Base-by-base conservation (phyloP, 2,113 vertebrate species). In the Apodemus sylvaticus region DNA sequence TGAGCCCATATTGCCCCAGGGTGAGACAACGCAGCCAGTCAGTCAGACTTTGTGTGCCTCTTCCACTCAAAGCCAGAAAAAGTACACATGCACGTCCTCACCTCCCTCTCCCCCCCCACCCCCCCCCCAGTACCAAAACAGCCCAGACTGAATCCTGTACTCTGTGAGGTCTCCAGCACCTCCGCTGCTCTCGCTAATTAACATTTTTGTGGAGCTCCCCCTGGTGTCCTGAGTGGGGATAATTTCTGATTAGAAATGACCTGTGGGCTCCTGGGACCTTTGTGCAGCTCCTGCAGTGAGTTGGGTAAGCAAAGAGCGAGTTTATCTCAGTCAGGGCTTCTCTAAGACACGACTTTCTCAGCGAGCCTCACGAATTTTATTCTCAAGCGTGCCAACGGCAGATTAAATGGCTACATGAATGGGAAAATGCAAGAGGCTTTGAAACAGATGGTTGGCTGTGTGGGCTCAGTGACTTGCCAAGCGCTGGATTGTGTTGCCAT, bases 351-450 rank as follows among this genome's bases (percentile, higher is more conserved):
- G 29, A 39, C 73, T 96, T 83, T 96, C 95, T 94, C 92, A 82
- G 86, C 6, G 12, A 95, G 42, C 73, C 78, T 51, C 86, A 45
- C 0, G 31, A 81, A 85, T 95, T 97, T 94, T 94, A 92, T 93
- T 96, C 95, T 86, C 96, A 70, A 2, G 58, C 91, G 45, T 97
- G 96, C 95, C 97, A 98, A 95, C 58, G 74, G 87, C 89, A 97
- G 96, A 98, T 98, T 97, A 97, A 97, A 97, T 96, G 96, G 94
- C 96, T 95, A 93, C 95, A 96, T 95, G 95, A 96, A 96, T 97
- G 96, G 96, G 97, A 90, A 96, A 93, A 97, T 96, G 93, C 94
- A 95, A 97, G 90, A 96, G 89, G 91, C 97, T 96, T 95, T 94
- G 95, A 97, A 97, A 95, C 97, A 98, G 97, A 97, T 97, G 97